Base-by-base conservation (phyloP, 2,797 vertebrate genomes). In the Prunella strophiata region DNA sequence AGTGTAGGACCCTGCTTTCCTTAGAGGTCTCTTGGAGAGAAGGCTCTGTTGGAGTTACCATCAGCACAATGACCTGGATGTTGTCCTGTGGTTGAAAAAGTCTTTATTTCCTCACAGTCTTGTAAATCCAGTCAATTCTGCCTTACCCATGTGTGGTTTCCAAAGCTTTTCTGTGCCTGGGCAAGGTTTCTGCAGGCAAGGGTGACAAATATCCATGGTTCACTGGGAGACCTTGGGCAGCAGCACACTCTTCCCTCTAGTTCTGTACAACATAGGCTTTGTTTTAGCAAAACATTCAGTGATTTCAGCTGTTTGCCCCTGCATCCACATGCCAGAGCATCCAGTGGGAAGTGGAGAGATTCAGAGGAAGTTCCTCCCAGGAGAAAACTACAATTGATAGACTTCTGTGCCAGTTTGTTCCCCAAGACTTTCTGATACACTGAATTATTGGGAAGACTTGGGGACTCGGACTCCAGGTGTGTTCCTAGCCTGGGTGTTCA, bases 1-100 rank as follows among this genome's bases (percentile, higher is more conserved):
- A 17, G 21, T 22, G 50, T 27, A 40, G 59, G 36, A 58, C 25
- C 15, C 13, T 54, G 48, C 30, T 72, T 65, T 65, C 4, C 2
- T 50, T 48, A 23, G 77, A 51, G 36, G 8, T n/a, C 54, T 1
- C 1, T 23, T 32, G 65, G 47, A 50, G 54, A 34, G 50, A 67
- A 71, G 29, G 42, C 21, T 88, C 0, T 0, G 0, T 71, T 59
- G 22, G 36, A 52, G 13, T 47, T 61, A 20, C 1, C 11, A 3
- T 34, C 25, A 65, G 7, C 68, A 13, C 13, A 58, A 36, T 0
- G 0, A 25, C n/a, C 16, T 81, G 55, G 34, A 16, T 84, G 30
- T 54, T 72, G 66, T 86, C 25, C 10, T 48, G 27, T 26, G 19
- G 21, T 40, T 14, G 5, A 27, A 51, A 68, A 29, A 70, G 9